Evolutionary conservation across 2,113 vertebrate species (phyloP), one percentile per base, ranked within the genome.

Genomic region (Alligator sinensis): DNA sequence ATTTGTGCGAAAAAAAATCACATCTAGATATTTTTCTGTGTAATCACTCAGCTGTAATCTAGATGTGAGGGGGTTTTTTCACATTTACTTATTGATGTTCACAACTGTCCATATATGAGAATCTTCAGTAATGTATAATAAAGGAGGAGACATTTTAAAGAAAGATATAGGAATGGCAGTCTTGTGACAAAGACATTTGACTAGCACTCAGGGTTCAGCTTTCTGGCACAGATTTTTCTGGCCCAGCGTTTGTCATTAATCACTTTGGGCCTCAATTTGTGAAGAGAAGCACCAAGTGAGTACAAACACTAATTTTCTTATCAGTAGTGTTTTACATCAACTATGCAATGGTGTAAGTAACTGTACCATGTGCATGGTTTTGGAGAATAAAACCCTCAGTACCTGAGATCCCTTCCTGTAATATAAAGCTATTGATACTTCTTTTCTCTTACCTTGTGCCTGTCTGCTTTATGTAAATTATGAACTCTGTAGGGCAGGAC

Each of bases 41-140:
- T 47, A 47, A 47, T 47, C 38, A 47, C 38, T 8, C 38, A 47
- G 38, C 38, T 47, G 38, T 47, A 47, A 47, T 47, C 38, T 47
- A 47, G 38, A 47, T 47, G 6, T 47, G 38, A 47, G 38, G 38
- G 38, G 6, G 6, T 47, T 47, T 38, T 47, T 47, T 47, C 38
- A 47, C 38, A 47, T 47, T 47, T 47, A 47, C 38, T 47, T 47
- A 47, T 63, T 80, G 38, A 34, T 88, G 70, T 83, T 92, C 90
- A 77, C 11, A 28, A 38, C 74, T 72, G 77, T 87, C n/a, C 24
- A 5, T 74, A 60, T 84, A 80, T 27, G 9, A 74, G 38, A 30
- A 80, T 94, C 93, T 94, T 92, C 60, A 89, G 30, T 70, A 11
- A 70, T 34, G 30, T 70, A 21, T 70, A 70, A 78, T 63, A 18